Percentiles rank a stretch among this genome's conserved stretches.
Evolutionary conservation across 2,797 vertebrate genomes (phyloP).

Genomic region (Xenentodon cancila): DNA sequence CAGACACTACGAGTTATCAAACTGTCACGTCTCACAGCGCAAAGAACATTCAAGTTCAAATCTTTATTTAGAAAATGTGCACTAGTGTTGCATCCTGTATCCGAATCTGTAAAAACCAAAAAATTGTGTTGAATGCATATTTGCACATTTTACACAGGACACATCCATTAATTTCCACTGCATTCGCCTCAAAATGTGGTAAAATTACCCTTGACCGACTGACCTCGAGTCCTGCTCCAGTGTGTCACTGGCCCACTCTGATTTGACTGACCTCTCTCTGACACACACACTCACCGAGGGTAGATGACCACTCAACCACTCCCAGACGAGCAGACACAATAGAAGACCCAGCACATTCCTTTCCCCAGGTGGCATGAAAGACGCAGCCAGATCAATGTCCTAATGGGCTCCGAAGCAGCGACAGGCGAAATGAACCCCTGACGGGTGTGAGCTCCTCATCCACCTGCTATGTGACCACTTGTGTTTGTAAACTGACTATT

Average conservation of each 20-base stretch:
- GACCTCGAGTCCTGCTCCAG: slow-evolving; percentile 45
- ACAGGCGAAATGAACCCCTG: slow-evolving; percentile 68
- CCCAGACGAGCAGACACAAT: slow-evolving; percentile 64
- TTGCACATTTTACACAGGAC: too few species aligned
- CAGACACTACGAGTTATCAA: too few species aligned
- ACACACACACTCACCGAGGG: slow-evolving; percentile 42
- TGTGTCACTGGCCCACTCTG: slow-evolving; percentile 40
- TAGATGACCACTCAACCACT: slow-evolving; percentile 57
- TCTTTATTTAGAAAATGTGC: too few species aligned
- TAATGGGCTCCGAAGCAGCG: slow-evolving; percentile 60
- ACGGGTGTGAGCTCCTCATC: slow-evolving; percentile 45
- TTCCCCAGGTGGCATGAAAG: slow-evolving; percentile 75
- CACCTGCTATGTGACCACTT: slow-evolving; percentile 36
- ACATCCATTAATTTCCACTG: too few species aligned
- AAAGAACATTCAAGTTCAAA: too few species aligned
- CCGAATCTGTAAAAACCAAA: too few species aligned
- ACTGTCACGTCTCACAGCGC: too few species aligned
- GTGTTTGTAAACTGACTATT: slow-evolving; percentile 40
- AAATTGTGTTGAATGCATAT: too few species aligned
- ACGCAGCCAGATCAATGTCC: slow-evolving; percentile 65
- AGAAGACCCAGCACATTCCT: slow-evolving; percentile 59
- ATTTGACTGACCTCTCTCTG: slow-evolving; percentile 60
- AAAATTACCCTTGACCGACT: slow-evolving; percentile 50
- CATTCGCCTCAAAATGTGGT: slow-evolving; percentile 6
- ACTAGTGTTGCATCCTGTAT: too few species aligned